A percentile compares a stretch with the other conserved stretches of the same genome.
These are phyloP conservation scores for Nephrotoma flavescens DNA, from an alignment of 2,888 invertebrate species.

Conservation along the genomic window DNA sequence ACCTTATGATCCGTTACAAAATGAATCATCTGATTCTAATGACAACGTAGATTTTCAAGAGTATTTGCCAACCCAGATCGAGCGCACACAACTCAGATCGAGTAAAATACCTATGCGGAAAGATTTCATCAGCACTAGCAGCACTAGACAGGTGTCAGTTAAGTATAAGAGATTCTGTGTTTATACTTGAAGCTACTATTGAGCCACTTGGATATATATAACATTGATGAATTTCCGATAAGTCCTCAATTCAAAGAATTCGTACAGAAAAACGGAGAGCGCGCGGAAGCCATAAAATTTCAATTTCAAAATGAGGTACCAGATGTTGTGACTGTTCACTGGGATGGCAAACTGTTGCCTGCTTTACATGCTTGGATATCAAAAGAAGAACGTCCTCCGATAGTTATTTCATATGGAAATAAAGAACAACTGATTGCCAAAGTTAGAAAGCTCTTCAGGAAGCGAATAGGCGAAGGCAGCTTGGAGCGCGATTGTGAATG, in stretches of 20 bases:
- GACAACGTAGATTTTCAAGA: no score
- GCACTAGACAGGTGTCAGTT: no score
- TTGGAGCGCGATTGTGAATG: no score
- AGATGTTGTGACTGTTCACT: conserved; percentile 10
- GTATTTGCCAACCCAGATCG: conserved; percentile 8
- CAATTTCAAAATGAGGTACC: conserved; percentile 21
- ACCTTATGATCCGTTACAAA: no score
- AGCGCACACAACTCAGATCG: conserved; percentile 6
- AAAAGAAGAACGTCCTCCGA: conserved; percentile 18
- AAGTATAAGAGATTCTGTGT: conserved; percentile 12
- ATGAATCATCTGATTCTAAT: no score
- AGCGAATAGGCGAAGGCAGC: no score
- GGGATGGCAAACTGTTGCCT: conserved; percentile 22
- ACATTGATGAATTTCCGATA: conserved; percentile 18
- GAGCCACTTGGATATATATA: conserved; percentile 16
- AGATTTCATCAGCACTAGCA: conserved; percentile 14
- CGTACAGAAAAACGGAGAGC: conserved; percentile 13
- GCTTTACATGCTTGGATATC: conserved; percentile 12
- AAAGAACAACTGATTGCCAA: conserved; percentile 17
- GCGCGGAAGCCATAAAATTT: conserved; percentile 17
- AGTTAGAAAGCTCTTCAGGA: no score
- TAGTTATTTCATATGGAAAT: conserved; percentile 23
- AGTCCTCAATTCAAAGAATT: conserved; percentile 19
- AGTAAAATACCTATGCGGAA: conserved; percentile 11
- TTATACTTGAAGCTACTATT: no score